phyloP scores from a whole-genome alignment of 1,140 invertebrate genomes.

The Bombus fervidus region DNA sequence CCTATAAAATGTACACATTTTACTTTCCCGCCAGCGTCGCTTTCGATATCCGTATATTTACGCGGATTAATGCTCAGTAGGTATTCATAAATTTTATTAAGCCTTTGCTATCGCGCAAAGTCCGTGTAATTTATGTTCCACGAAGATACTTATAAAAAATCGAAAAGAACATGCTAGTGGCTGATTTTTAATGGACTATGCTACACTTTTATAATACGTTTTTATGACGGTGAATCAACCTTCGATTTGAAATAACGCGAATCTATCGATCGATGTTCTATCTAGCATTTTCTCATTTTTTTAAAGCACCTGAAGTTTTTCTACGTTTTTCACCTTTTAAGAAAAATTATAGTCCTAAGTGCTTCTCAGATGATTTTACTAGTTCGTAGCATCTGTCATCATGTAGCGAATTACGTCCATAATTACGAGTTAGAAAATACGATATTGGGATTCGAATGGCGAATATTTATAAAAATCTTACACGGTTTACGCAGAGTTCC shows the following conservation, averaged over 20 bases:
- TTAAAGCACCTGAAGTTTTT: no score
- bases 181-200: neutral
- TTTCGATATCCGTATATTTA: neutral
- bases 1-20: conserved; percentile 29
- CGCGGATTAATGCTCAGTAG: neutral
- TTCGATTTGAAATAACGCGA: neutral
- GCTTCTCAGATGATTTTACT: no score
- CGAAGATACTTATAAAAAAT: neutral
- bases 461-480: neutral
- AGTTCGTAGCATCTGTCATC: no score
- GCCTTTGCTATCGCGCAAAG: neutral
- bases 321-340: no score
- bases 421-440: no score
- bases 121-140: neutral
- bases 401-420: no score
- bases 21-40: neutral
- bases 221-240: neutral
- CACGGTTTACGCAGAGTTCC: neutral
- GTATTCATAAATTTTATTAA: neutral
- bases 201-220: neutral
- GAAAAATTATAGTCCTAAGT: no score
- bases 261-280: neutral
- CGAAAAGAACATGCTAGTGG: neutral
- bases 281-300: no score
- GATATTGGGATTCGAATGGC: no score